Base-by-base conservation (phyloP, 2,888 invertebrate species). In the Listrodromus nycthemerus region DNA sequence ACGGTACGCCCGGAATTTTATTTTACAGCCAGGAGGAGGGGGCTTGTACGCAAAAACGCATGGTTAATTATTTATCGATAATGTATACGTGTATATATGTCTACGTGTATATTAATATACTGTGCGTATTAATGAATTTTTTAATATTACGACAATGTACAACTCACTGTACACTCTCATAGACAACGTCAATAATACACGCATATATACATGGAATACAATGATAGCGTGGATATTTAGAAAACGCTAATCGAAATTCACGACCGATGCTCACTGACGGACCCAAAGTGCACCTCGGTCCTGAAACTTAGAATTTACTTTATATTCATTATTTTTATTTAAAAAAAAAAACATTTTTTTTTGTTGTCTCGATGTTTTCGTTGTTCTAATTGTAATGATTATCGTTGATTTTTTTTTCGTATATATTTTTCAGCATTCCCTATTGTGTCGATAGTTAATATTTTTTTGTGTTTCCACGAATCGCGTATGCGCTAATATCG, bases 1-100 rank as follows among this genome's bases (percentile, higher is more conserved):
- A 85, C 84, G 86, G 86, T 85, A 84, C 86, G 75, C 85, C 78
- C 81, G 74, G 71, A 75, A 16, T 78, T 91, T 92, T 91, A 90
- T 91, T 92, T 90, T 92, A 91, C 92, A 92, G 92, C 92, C 90
- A 93, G 92, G 92, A 92, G 92, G 89, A 92, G 92, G 93, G 27
- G 92, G 93, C 92, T 92, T 93, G 82, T 88, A 90, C 88, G 89
- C 90, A 86, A 85, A 89, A 70, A 86, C 86, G 91, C 91, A 92
- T 92, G 92, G 92, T 82, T 87, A 91, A 84, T 84, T 73, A 85
- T 73, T 67, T 88, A 89, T 84, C 73, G 86, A 86, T 86, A 84
- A 83, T 82, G 81, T 77, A 80, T 86, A 84, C 77, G 81, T 85
- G 82, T 86, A 84, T 89, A 88, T 88, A 88, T 86, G 87, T 86